Base-by-base conservation (phyloP, 2,113 vertebrate species). In the Pelvicachromis taeniatus region DNA sequence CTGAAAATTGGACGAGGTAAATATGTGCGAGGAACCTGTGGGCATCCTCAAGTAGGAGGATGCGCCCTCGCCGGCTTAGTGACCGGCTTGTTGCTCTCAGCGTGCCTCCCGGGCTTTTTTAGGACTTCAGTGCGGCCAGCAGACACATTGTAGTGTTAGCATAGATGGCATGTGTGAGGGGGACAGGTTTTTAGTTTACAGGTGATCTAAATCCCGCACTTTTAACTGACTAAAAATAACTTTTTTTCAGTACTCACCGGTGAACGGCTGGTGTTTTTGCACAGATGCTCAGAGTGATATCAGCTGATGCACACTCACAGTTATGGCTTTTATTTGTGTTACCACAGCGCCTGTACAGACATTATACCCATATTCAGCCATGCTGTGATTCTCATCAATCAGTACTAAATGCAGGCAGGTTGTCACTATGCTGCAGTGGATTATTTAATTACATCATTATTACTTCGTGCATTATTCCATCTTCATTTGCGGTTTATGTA, bases 1-100 rank as follows among this genome's bases (percentile, higher is more conserved):
- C 82, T 40, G 79, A 78, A 48, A 42, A 73, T 31, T n/a, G 35
- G 55, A 87, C 80, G 84, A 90, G 94, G 94, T 94, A 89, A 91
- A 84, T 81, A 77, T 75, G 4, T 8, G 33, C 0, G 70, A 19
- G 53, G 84, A 40, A 13, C 70, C 63, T 59, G 83, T 11, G 89
- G 48, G 85, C 73, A 80, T 86, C 81, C 50, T 45, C 14, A 3
- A 55, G 88, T 9, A 13, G 77, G 83, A 45, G 84, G 84, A 54
- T 40, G 78, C 81, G 63, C 38, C 54, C 65, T 61, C 45, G 40
- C 50, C 42, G 42, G 19, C 48, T 42, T 1, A 26, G 16, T 48
- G 63, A 26, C 91, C 82, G 50, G 83, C 52, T 13, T 40, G 42
- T n/a, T 31, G 23, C 17, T 89, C 77, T 81, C 82, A 88, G 52